Percentiles rank a stretch among this genome's conserved stretches.
Evolutionary conservation across 1,140 invertebrate genomes (phyloP).

Genomic region (Agrilus planipennis): DNA sequence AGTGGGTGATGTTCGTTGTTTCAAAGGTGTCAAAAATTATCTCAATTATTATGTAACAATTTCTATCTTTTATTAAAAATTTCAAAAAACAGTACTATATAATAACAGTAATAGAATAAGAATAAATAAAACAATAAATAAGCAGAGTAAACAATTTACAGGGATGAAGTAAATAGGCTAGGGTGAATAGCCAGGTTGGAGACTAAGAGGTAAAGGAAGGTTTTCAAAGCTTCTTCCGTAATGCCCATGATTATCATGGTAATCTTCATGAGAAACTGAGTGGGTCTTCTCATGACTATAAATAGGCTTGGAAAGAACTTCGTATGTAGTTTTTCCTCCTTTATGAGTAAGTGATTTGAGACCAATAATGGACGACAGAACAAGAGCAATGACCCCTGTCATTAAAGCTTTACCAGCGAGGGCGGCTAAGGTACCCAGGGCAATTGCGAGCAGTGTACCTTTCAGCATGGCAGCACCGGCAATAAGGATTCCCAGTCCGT

Average conservation of each 20-base stretch:
- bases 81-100: too few relatives aligned
- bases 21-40: too few relatives aligned
- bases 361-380: constrained; percentile 63
- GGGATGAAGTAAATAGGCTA: constrained; percentile 6
- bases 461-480: constrained; percentile 54
- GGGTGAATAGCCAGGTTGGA: constrained; percentile 27
- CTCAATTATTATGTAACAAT: too few relatives aligned
- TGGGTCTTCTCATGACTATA: constrained; percentile 60
- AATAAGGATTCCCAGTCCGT: constrained; percentile 43
- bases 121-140: too few relatives aligned
- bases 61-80: too few relatives aligned
- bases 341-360: constrained; percentile 57
- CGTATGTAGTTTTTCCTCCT: constrained; percentile 66
- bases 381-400: constrained; percentile 66
- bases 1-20: too few relatives aligned
- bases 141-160: too few relatives aligned
- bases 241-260: constrained; percentile 35
- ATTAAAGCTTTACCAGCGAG: constrained; percentile 75
- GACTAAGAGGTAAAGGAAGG: constrained; percentile 29
- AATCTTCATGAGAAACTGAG: constrained; percentile 54
- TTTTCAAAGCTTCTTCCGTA: constrained; percentile 38
- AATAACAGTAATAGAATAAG: too few relatives aligned
- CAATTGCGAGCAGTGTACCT: constrained; percentile 60
- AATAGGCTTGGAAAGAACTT: constrained; percentile 69
- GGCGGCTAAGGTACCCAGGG: constrained; percentile 58